Conservation (phyloP, 23 tunicate genomes). For the Trididemnum clinides region DNA sequence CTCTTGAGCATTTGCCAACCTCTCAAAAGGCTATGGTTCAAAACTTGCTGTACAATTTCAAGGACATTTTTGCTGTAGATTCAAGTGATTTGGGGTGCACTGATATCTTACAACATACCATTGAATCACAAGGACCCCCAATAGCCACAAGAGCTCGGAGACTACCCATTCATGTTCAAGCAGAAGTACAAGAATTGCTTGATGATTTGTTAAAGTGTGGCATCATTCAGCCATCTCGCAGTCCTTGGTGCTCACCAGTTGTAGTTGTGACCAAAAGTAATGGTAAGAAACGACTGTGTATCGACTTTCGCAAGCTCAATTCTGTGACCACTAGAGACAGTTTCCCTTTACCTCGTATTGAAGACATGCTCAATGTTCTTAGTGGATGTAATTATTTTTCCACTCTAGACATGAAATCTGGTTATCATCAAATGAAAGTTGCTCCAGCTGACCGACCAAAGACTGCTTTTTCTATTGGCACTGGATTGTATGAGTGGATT, state of each 20-base stretch:
- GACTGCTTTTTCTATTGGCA: background rate
- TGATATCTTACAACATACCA: too few species aligned
- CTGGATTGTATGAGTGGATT: slow-evolving; percentile 6
- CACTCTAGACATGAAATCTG: slow-evolving; percentile 21
- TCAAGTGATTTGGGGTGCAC: too few species aligned
- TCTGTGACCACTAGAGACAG: background rate
- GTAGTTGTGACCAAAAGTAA: slow-evolving; percentile 20
- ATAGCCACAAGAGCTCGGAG: too few species aligned
- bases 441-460: background rate
- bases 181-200: background rate
- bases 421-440: slow-evolving; percentile 21
- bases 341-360: slow-evolving; percentile 52
- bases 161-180: background rate
- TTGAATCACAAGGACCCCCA: too few species aligned
- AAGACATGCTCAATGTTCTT: slow-evolving; percentile 30
- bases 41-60: too few species aligned
- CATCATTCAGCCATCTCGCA: background rate
- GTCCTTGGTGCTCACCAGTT: slow-evolving; percentile 2
- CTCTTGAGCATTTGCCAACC: too few species aligned
- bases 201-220: background rate
- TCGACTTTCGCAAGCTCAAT: slow-evolving; percentile 33
- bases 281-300: slow-evolving; percentile 21
- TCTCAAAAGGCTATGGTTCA: too few species aligned
- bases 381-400: slow-evolving; percentile 24
- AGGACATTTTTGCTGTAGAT: too few species aligned